A percentile compares a stretch with the other conserved stretches of the same genome.
Conservation (phyloP, 1,140 invertebrate species). For the Leptopilina clavipes region DNA sequence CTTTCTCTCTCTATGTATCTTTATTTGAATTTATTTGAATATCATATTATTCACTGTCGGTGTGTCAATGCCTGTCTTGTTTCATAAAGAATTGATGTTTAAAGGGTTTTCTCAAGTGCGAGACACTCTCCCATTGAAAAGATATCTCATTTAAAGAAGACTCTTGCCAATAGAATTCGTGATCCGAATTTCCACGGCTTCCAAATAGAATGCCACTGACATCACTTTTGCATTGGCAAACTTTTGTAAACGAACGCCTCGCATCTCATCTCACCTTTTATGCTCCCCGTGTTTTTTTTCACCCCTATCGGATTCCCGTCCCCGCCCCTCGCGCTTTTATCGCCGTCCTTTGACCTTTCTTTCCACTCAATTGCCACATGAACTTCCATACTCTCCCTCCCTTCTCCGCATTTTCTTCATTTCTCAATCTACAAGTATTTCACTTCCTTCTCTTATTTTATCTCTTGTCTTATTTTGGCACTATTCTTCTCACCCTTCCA, state of each 20-base stretch:
- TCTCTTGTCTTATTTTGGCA: not conserved
- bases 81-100: constrained; percentile 12
- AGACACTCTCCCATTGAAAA: constrained; percentile 10
- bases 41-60: constrained; percentile 4
- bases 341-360: constrained; percentile 2
- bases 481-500: not conserved
- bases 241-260: constrained; percentile 26
- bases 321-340: not conserved
- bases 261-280: not conserved
- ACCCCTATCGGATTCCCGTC: not conserved
- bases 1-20: no score
- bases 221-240: constrained; percentile 14
- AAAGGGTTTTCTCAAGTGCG: not conserved
- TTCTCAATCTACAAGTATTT: constrained; percentile 2
- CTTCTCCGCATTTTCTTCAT: not conserved
- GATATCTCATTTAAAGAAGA: constrained; percentile 15
- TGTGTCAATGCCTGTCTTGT: constrained; percentile 23
- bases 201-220: constrained; percentile 22
- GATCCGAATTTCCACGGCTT: constrained; percentile 26
- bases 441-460: not conserved
- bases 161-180: constrained; percentile 34
- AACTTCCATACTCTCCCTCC: not conserved
- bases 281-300: not conserved
- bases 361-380: constrained; percentile 25
- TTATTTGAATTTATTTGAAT: constrained; percentile 2